Conservation (phyloP, 1,140 invertebrate species). For the Temnothorax longispinosus region DNA sequence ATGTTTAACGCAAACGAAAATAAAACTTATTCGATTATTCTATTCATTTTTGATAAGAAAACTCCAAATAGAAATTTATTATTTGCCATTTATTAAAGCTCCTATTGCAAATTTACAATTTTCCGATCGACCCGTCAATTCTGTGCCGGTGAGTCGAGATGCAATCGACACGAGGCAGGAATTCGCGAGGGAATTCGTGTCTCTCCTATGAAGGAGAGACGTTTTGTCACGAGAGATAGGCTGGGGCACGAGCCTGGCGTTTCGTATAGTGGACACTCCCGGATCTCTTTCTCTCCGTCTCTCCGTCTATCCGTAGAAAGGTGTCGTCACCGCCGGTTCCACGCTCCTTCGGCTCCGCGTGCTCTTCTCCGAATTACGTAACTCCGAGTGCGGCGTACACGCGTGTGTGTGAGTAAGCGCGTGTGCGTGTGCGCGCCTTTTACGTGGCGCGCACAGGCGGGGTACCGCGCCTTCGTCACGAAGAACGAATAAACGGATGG, state of each 20-base stretch:
- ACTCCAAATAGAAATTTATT: neutral
- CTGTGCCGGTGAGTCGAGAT: neutral
- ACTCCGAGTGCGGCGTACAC: constrained; percentile 10
- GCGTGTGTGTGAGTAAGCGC: neutral
- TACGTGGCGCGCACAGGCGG: constrained; percentile 54
- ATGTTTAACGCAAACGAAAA: neutral
- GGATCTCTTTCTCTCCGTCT: constrained; percentile 65
- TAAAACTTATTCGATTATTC: neutral
- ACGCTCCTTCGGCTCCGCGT: constrained; percentile 61
- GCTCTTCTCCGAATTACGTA: constrained; percentile 77
- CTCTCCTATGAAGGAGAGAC: neutral
- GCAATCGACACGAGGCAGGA: constrained; percentile 1
- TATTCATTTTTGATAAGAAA: neutral
- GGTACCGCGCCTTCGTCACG: constrained; percentile 76
- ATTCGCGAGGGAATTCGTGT: constrained; percentile 27
- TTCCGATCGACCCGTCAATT: neutral
- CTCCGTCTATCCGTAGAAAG: constrained; percentile 59
- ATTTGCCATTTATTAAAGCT: neutral
- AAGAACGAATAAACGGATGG: constrained; percentile 72
- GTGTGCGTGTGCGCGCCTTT: constrained; percentile 26
- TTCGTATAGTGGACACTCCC: constrained; percentile 73
- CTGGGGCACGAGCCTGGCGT: constrained; percentile 38
- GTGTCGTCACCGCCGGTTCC: constrained; percentile 72
- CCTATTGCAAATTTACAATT: neutral
- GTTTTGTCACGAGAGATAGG: constrained; percentile 23